Evolutionary conservation across 2,113 vertebrate genomes (phyloP).

Genomic region (Ictalurus punctatus): DNA sequence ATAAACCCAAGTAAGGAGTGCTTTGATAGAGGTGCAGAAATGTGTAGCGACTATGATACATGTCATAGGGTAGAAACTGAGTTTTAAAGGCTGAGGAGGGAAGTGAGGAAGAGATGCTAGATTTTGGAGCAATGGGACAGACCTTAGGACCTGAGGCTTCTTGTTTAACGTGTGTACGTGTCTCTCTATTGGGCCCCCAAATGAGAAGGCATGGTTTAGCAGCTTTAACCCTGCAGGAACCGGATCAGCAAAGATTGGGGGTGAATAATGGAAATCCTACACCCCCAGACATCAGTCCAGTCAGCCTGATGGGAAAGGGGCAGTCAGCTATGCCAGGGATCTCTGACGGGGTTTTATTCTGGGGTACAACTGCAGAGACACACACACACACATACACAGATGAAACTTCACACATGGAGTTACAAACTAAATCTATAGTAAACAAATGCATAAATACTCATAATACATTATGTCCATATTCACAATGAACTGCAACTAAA

Average conservation of each 20-base stretch:
- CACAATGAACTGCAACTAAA: neutral
- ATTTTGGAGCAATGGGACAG: constrained; percentile 37
- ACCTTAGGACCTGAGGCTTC: constrained; percentile 56
- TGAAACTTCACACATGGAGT: neutral
- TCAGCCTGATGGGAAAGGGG: constrained; percentile 45
- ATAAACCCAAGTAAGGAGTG: constrained; percentile 40
- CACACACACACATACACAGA: neutral
- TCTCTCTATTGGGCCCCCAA: constrained; percentile 46
- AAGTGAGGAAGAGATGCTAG: neutral
- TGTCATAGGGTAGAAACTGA: neutral
- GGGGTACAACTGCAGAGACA: constrained; percentile 82
- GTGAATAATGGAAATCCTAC: constrained; percentile 58
- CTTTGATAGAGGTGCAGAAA: constrained; percentile 25
- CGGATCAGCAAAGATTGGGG: constrained; percentile 39
- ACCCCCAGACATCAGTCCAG: constrained; percentile 57
- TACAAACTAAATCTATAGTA: neutral
- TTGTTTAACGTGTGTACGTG: constrained; percentile 52
- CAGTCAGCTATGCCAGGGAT: constrained; percentile 82
- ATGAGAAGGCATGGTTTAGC: constrained; percentile 40
- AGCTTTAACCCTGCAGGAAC: constrained; percentile 44
- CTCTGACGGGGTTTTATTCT: constrained; percentile 96
- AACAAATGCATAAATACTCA: neutral
- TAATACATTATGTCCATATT: neutral
- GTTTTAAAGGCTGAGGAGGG: neutral
- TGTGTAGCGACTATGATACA: constrained; percentile 35